Conservation (phyloP, 2,888 invertebrate species). For the Mylabris sibirica region DNA sequence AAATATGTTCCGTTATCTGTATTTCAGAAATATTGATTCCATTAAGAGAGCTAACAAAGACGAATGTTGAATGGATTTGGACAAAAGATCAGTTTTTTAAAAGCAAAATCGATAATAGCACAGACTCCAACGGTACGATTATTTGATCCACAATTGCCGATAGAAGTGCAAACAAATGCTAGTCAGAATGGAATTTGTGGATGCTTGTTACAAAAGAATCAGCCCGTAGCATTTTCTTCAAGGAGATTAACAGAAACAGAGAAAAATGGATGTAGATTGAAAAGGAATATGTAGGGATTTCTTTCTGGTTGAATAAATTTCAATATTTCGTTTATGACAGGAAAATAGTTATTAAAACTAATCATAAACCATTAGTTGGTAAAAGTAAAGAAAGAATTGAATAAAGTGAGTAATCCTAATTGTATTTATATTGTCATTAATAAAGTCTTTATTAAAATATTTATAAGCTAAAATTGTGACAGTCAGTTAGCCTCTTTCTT, state of each 20-base stretch:
- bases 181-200: conserved; percentile 39
- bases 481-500: too few species aligned
- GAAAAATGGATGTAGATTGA: conserved; percentile 45
- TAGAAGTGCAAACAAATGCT: conserved; percentile 38
- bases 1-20: conserved; percentile 38
- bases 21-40: conserved; percentile 30
- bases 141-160: conserved; percentile 40
- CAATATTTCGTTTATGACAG: conserved; percentile 50
- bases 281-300: conserved; percentile 49
- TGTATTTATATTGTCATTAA: too few species aligned
- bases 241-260: conserved; percentile 42
- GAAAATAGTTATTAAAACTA: conserved; percentile 40
- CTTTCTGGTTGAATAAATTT: conserved; percentile 47
- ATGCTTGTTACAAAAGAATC: conserved; percentile 36
- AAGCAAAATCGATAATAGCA: conserved; percentile 40
- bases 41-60: conserved; percentile 40
- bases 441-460: too few species aligned
- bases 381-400: conserved; percentile 35
- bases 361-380: conserved; percentile 49
- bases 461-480: too few species aligned
- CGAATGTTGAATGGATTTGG: conserved; percentile 40
- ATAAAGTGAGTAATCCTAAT: conserved; percentile 25
- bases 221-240: conserved; percentile 44
- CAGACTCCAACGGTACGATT: conserved; percentile 34
- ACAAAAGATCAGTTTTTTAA: conserved; percentile 36